A percentile compares a stretch with the other conserved stretches of the same genome.
phyloP scores from a whole-genome alignment of 2,888 invertebrate genomes.

The Anoplius nigerrimus region DNA sequence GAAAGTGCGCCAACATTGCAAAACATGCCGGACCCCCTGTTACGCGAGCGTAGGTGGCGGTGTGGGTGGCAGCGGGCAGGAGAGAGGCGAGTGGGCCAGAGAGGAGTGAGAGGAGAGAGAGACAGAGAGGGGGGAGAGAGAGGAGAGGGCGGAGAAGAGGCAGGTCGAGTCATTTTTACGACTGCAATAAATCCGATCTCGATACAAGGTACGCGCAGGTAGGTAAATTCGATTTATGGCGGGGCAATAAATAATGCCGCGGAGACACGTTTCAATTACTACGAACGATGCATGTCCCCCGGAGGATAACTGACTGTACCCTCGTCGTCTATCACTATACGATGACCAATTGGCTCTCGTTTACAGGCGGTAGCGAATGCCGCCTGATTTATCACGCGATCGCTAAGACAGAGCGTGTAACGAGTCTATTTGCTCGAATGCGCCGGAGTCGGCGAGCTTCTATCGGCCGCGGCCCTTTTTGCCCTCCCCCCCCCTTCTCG shows the following conservation, averaged over 20 bases:
- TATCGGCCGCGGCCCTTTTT: slow-evolving; percentile 7
- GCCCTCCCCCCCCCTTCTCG: not conserved
- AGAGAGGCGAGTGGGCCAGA: no score
- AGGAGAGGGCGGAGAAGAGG: slow-evolving; percentile 9
- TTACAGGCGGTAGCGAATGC: slow-evolving; percentile 27
- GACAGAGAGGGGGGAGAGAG: not conserved
- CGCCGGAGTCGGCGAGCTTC: no score
- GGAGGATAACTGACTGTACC: slow-evolving; percentile 43
- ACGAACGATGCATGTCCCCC: slow-evolving; percentile 48
- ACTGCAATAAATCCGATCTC: slow-evolving; percentile 54
- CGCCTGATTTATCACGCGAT: slow-evolving; percentile 34
- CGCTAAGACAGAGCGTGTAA: slow-evolving; percentile 28
- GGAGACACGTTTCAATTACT: slow-evolving; percentile 64
- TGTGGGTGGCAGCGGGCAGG: no score
- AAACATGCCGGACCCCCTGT: no score
- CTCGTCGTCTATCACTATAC: slow-evolving; percentile 34
- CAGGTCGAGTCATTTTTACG: slow-evolving; percentile 48
- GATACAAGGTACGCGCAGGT: slow-evolving; percentile 46
- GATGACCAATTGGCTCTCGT: slow-evolving; percentile 36
- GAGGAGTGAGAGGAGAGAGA: no score
- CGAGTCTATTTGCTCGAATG: slow-evolving; percentile 32
- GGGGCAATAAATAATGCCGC: slow-evolving; percentile 57
- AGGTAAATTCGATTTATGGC: slow-evolving; percentile 63
- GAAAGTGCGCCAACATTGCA: no score
- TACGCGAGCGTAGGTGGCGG: no score